phyloP scores from a whole-genome alignment of 2,797 vertebrate genomes.

The Brachyrhaphis roseni region DNA sequence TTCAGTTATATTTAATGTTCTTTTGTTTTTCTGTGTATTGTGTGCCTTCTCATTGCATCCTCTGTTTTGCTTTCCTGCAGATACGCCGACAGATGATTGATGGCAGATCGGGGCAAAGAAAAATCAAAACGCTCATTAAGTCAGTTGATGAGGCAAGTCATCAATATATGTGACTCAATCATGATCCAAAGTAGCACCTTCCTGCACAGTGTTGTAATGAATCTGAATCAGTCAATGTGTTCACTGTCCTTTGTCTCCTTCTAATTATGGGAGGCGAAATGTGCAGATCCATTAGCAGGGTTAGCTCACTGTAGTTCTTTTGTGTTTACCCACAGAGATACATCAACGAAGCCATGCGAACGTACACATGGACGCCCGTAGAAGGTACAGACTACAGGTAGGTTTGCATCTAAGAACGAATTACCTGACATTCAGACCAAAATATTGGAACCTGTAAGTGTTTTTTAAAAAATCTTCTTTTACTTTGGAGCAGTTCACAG shows the following conservation, averaged over 20 bases:
- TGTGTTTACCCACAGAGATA: slow-evolving; percentile 85
- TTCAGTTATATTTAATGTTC: not conserved
- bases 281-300: slow-evolving; percentile 8
- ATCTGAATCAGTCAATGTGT: slow-evolving; percentile 49
- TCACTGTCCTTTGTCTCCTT: slow-evolving; percentile 39
- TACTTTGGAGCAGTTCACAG: slow-evolving; percentile 14
- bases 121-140: slow-evolving; percentile 94
- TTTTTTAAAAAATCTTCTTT: slow-evolving; percentile 3
- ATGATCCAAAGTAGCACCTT: slow-evolving; percentile 59
- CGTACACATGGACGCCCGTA: slow-evolving; percentile 95
- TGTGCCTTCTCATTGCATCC: not conserved
- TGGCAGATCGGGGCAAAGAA: slow-evolving; percentile 87
- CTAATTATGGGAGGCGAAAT: slow-evolving; percentile 18
- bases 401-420: slow-evolving; percentile 36
- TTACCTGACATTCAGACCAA: slow-evolving; percentile 31
- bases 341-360: slow-evolving; percentile 91
- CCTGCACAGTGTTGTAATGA: slow-evolving; percentile 53
- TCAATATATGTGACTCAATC: slow-evolving; percentile 67
- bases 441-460: slow-evolving; percentile 34
- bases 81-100: slow-evolving; percentile 97
- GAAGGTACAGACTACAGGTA: slow-evolving; percentile 98
- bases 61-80: slow-evolving; percentile 69
- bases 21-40: not conserved
- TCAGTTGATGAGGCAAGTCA: slow-evolving; percentile 94
- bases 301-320: slow-evolving; percentile 16